A percentile compares a stretch with the other conserved stretches of the same genome.
These are phyloP conservation scores for Ryuthela nishihirai DNA, from an alignment of 2,888 invertebrate genomes.

Conservation along the genomic window DNA sequence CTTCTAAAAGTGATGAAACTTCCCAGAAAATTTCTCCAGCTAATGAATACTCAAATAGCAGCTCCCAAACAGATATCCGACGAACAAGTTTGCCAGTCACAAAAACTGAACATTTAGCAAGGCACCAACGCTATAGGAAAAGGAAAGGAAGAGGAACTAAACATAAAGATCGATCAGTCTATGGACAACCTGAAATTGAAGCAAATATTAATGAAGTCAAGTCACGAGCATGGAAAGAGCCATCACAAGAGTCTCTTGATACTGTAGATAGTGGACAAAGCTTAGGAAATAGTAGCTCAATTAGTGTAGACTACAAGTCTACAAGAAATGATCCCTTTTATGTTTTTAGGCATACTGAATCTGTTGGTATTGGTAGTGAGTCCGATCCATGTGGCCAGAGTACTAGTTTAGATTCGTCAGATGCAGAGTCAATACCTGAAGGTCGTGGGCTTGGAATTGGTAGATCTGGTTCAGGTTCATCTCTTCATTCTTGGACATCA, in stretches of 20 bases:
- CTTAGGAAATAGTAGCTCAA: constrained; percentile 36
- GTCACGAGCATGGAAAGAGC: constrained; percentile 31
- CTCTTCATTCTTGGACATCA: constrained; percentile 59
- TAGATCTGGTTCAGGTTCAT: constrained; percentile 58
- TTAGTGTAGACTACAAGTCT: constrained; percentile 13
- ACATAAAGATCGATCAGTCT: constrained; percentile 42
- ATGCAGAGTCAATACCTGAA: constrained; percentile 39
- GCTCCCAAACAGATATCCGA: constrained; percentile 18
- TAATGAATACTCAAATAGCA: constrained; percentile 11
- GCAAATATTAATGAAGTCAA: constrained; percentile 14
- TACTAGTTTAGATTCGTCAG: constrained; percentile 58
- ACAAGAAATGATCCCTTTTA: constrained; percentile 34
- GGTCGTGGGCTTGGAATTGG: constrained; percentile 29
- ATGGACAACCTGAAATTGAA: constrained; percentile 42
- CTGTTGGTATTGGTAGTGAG: constrained; percentile 40
- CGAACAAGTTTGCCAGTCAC: constrained; percentile 26
- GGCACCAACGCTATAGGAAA: constrained; percentile 24
- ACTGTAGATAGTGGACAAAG: constrained; percentile 41
- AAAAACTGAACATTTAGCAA: constrained; percentile 29
- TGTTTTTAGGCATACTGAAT: constrained; percentile 37
- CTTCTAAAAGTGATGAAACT: constrained; percentile 24
- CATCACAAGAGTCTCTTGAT: constrained; percentile 40
- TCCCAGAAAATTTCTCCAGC: constrained; percentile 21
- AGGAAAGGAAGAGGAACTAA: constrained; percentile 12
- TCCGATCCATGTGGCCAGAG: constrained; percentile 58